Evolutionary conservation across 1,140 invertebrate species (phyloP), one percentile per base, ranked within the genome.

Genomic region (Drosophila kepulauana): DNA sequence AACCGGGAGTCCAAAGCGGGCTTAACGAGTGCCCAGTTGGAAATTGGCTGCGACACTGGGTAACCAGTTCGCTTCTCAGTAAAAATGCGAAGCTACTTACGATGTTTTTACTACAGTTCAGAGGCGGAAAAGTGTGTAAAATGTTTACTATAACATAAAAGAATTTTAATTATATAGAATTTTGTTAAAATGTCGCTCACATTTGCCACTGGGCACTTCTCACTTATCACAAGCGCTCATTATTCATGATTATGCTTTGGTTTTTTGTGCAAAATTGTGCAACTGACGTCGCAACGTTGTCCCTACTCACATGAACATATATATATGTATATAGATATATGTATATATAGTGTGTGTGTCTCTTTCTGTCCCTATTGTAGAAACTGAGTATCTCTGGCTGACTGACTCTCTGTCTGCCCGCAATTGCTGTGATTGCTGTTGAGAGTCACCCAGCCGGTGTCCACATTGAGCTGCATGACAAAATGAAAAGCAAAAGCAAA

Each of bases 221-320:
- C 85, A 88, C 85, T 88, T 88, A 81, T 87, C 80, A 84, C 82
- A 78, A 91, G 80, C 78, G 78, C 90, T 91, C 90, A 91, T 91
- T 91, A 91, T 91, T 91, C 82, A 87, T 91, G 80, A 91, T 91
- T 91, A 91, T 91, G 90, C 86, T 90, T 91, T 87, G 84, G 78
- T 67, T 88, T 88, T 87, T 78, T 86, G 87, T 89, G 90, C 90
- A 79, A 91, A 91, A 91, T 91, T 91, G 90, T 91, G 90, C 86
- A 91, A 91, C 82, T 79, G 59, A 71, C 76, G 65, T 69, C 71
- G 57, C 76, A 63, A 56, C 75, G 61, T 57, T 52, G 64, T 75
- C 65, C 69, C 79, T 49, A 58, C 76, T 74, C 62, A 66, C 69
- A 73, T 65, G 20, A 25, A 25, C 20, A 25, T 25, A 25, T 25